Evolutionary conservation across 2,888 invertebrate species (phyloP).

Genomic region (Argyresthia albistria): DNA sequence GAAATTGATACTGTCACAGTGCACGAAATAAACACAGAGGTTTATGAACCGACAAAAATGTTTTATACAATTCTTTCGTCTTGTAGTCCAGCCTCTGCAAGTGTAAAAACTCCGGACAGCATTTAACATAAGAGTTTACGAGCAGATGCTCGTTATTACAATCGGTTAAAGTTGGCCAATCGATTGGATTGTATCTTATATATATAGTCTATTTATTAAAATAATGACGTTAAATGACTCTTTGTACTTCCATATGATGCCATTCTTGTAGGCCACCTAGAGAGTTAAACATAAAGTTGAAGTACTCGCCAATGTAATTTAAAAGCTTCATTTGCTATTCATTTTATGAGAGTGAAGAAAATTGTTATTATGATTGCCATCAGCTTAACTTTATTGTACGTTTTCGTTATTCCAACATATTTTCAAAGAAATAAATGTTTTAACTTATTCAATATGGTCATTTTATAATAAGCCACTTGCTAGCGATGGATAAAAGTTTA

Average conservation of each 20-base stretch:
- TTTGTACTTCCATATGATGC: background rate
- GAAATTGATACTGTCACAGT: constrained; percentile 18
- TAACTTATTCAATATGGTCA: too few relatives aligned
- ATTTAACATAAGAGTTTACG: constrained; percentile 45
- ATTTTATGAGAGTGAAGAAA: too few relatives aligned
- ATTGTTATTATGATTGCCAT: too few relatives aligned
- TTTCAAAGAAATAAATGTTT: too few relatives aligned
- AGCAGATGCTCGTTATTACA: constrained; percentile 54
- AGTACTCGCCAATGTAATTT: too few relatives aligned
- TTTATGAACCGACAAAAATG: constrained; percentile 34
- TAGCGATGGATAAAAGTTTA: too few relatives aligned
- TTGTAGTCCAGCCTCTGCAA: constrained; percentile 29
- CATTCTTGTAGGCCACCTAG: too few relatives aligned
- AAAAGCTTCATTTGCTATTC: too few relatives aligned
- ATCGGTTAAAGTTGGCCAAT: constrained; percentile 28
- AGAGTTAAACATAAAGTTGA: too few relatives aligned
- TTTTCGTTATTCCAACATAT: too few relatives aligned
- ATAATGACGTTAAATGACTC: background rate
- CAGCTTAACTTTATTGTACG: too few relatives aligned
- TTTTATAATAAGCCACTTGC: too few relatives aligned
- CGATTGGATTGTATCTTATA: constrained; percentile 20
- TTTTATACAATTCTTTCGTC: constrained; percentile 40
- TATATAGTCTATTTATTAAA: constrained; percentile 6
- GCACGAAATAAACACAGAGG: constrained; percentile 31
- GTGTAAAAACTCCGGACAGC: constrained; percentile 19